Base-by-base conservation (phyloP, 2,797 vertebrate species). In the Leptoclinus maculatus region DNA sequence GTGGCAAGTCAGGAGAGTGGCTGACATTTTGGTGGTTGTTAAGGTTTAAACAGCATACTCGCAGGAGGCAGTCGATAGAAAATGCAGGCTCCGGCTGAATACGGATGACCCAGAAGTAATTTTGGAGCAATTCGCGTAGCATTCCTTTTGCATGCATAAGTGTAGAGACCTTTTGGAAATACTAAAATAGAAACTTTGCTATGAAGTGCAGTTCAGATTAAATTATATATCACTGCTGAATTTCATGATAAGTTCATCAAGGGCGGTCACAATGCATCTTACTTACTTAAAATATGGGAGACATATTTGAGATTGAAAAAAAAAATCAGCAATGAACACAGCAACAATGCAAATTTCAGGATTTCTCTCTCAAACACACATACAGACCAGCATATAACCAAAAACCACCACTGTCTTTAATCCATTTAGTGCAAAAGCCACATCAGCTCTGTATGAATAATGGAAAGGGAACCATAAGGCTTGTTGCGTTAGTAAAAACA, bases 1-100 rank as follows among this genome's bases (percentile, higher is more conserved):
- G 79, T 76, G 82, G 79, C 86, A 83, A 90, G 88, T 88, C 76
- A 85, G 76, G 88, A 85, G 85, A 87, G 80, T 72, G 82, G 78
- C 83, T 93, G 91, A 91, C 93, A 93, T 94, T 92, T 93, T 71
- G 82, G 62, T 12, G 85, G 84, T 88, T 89, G 83, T 93, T 90
- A 92, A 91, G 83, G 84, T 87, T 90, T 91, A 83, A 93, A 87
- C 84, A 83, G 80, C 64, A 77, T 36, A 49, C 79, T 89, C 75
- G 82, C 83, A 87, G 87, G 83, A 90, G 82, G 80, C 71, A 66
- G 54, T 62, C 56, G 81, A 81, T 41, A 47, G 83, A 89, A 89
- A 87, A 86, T 54, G 77, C 75, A 74, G 62, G 63, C 21, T 82
- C 54, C 0, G 57, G 65, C 80, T 85, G 82, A 84, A 88, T 74